These are phyloP conservation scores for Rhinogobius similis DNA, from an alignment of 2,113 vertebrate genomes.

Conservation along the genomic window DNA sequence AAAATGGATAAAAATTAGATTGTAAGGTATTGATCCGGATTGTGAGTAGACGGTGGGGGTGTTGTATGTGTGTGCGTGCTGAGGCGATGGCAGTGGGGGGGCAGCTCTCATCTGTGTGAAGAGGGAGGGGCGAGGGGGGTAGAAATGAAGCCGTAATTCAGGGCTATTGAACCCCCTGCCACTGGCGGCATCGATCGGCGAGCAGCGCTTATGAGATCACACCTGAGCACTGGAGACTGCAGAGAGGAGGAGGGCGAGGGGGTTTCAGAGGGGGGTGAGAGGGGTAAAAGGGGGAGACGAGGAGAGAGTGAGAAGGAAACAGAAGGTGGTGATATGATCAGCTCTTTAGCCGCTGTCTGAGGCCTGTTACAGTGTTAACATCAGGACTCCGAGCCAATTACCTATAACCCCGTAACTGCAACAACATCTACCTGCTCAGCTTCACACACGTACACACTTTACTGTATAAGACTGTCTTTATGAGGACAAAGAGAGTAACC, in stretches of 20 bases:
- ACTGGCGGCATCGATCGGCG: constrained; percentile 90
- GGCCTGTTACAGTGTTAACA: constrained; percentile 81
- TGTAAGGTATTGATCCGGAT: constrained; percentile 95
- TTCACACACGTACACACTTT: constrained; percentile 15
- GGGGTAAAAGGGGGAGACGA: constrained; percentile 17
- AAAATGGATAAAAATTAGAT: constrained; percentile 99
- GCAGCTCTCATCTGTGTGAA: constrained; percentile 95
- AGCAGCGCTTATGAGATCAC: constrained; percentile 89
- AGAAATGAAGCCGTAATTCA: constrained; percentile 98
- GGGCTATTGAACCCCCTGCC: constrained; percentile 92
- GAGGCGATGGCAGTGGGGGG: constrained; percentile 21
- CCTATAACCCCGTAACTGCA: constrained; percentile 64
- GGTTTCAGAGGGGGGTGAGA: not conserved
- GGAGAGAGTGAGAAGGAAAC: constrained; percentile 43
- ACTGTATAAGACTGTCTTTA: constrained; percentile 24
- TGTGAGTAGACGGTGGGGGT: constrained; percentile 64
- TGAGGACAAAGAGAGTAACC: constrained; percentile 20
- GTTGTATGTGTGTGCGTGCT: constrained; percentile 24
- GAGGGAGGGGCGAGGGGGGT: constrained; percentile 59
- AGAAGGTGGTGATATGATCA: constrained; percentile 85
- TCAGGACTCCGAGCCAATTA: constrained; percentile 80
- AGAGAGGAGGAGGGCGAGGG: constrained; percentile 39
- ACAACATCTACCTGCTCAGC: constrained; percentile 16
- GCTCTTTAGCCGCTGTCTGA: constrained; percentile 86
- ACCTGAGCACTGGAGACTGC: constrained; percentile 86